Conservation (phyloP, 2,113 vertebrate genomes). For the Sapajus apella region DNA sequence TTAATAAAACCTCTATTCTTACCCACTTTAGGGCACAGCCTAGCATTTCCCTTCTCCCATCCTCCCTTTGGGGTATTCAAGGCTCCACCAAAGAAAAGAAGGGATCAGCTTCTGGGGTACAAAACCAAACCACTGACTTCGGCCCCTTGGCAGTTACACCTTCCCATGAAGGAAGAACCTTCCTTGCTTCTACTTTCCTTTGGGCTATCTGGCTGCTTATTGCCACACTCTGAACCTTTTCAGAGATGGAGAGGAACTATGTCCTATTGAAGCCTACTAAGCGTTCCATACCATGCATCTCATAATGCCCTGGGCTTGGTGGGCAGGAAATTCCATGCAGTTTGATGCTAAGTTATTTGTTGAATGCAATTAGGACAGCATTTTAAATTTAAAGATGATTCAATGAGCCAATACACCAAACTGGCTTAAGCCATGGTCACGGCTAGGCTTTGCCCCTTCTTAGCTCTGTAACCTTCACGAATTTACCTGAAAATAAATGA, state of each 20-base stretch:
- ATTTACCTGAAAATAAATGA: neutral
- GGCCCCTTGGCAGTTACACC: neutral
- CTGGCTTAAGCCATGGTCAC: neutral
- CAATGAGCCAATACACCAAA: neutral
- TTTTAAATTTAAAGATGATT: neutral
- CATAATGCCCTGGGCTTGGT: neutral
- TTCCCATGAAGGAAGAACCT: neutral
- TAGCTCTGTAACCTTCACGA: neutral
- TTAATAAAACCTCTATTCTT: neutral
- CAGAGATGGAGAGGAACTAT: neutral
- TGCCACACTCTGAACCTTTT: neutral
- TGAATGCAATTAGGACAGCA: neutral
- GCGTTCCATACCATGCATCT: neutral
- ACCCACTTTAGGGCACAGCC: neutral
- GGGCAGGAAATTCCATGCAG: neutral
- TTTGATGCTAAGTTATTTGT: neutral
- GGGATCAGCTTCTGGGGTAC: neutral
- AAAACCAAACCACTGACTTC: neutral
- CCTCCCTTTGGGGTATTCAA: neutral
- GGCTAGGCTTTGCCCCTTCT: neutral
- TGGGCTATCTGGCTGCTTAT: neutral
- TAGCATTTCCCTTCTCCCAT: neutral
- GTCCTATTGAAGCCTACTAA: neutral
- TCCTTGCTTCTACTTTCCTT: neutral
- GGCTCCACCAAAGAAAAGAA: neutral